Percentiles rank a stretch among this genome's conserved stretches.
Evolutionary conservation across 37 sponge, comb jelly and placozoan species (phyloP).

Genomic region (Halichondria panicea): DNA sequence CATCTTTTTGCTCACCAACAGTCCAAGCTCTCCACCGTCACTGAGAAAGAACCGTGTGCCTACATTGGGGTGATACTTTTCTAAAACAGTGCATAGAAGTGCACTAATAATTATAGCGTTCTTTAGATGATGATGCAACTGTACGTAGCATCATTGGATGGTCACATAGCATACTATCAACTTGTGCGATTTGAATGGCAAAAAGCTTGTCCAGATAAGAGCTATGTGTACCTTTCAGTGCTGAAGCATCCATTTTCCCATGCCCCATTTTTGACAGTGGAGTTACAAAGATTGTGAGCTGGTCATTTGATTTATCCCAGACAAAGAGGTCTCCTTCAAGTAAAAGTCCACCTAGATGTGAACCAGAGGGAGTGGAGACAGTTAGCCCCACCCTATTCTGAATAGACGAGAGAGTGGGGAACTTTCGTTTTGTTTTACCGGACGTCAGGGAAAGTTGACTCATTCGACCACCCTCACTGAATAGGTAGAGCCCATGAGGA

Average conservation of each 20-base stretch:
- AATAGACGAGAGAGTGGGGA: constrained; percentile 24
- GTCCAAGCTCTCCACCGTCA: constrained; percentile 44
- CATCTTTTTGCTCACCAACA: constrained; percentile 14
- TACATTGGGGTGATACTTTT: too few relatives aligned
- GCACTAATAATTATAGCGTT: too few relatives aligned
- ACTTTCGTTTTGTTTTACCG: constrained; percentile 42
- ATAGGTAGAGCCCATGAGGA: constrained; percentile 12
- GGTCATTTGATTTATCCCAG: constrained; percentile 24
- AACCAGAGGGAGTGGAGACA: constrained; percentile 27
- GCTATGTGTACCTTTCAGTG: too few relatives aligned
- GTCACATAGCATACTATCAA: too few relatives aligned
- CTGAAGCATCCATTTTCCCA: neutral
- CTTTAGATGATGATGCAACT: too few relatives aligned
- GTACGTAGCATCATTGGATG: too few relatives aligned
- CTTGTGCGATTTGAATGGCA: too few relatives aligned
- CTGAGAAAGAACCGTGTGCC: constrained; percentile 35
- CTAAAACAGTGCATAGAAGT: too few relatives aligned
- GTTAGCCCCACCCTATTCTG: constrained; percentile 11
- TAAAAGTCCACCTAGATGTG: constrained; percentile 27
- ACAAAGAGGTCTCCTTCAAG: constrained; percentile 28
- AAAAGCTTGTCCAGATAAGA: too few relatives aligned
- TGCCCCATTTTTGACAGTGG: constrained; percentile 23
- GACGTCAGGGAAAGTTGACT: constrained; percentile 47
- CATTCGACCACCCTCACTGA: constrained; percentile 33
- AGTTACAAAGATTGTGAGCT: constrained; percentile 6